phyloP scores from a whole-genome alignment of 2,888 invertebrate species.

The Agriopis leucophaearia region DNA sequence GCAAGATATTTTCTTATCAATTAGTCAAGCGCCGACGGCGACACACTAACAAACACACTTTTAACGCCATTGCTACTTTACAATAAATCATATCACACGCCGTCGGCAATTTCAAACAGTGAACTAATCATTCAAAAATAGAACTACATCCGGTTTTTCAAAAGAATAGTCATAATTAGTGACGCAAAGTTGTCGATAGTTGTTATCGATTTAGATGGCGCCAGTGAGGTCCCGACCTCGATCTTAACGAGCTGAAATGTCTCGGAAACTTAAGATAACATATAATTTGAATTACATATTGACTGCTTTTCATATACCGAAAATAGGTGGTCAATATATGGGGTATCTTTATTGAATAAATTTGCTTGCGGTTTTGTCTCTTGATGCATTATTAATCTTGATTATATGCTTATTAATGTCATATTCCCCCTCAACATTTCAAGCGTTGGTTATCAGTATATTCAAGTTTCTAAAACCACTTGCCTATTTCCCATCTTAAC shows the following conservation, averaged over 20 bases:
- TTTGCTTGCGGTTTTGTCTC: background rate
- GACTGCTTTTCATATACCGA: slow-evolving; percentile 12
- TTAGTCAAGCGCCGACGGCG: slow-evolving; percentile 16
- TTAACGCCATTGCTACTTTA: slow-evolving; percentile 22
- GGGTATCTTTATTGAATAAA: background rate
- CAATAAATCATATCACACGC: slow-evolving; percentile 28
- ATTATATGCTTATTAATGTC: background rate
- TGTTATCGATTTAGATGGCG: slow-evolving; percentile 58
- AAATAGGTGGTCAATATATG: background rate
- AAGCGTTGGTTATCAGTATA: background rate
- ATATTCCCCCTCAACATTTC: background rate
- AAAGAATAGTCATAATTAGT: slow-evolving; percentile 42
- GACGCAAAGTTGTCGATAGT: slow-evolving; percentile 44
- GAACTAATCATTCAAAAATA: slow-evolving; percentile 45
- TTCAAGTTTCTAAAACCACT: slow-evolving; percentile 1
- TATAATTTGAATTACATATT: slow-evolving; percentile 45
- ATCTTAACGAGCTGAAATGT: slow-evolving; percentile 49
- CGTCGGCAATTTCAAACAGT: slow-evolving; percentile 33
- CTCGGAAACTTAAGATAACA: slow-evolving; percentile 51
- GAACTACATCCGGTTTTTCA: slow-evolving; percentile 51
- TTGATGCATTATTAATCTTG: background rate
- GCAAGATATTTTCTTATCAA: slow-evolving; percentile 22
- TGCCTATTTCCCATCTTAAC: slow-evolving; percentile 16
- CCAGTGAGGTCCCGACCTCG: slow-evolving; percentile 60
- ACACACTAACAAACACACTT: slow-evolving; percentile 9